Conservation (phyloP, 2,888 invertebrate genomes). For the Neria commutata region DNA sequence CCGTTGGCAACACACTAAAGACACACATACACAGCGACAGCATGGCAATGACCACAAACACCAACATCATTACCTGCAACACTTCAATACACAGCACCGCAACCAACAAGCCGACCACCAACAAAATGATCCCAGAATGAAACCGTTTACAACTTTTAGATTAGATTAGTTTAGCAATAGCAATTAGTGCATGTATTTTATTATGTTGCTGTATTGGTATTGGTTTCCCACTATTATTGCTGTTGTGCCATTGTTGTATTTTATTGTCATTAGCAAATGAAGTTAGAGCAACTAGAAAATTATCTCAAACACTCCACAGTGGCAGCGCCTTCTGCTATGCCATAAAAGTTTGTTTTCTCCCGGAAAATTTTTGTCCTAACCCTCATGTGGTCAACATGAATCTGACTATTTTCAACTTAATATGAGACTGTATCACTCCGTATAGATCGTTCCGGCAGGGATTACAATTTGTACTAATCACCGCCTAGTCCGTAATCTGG, state of each 20-base stretch:
- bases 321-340: no score
- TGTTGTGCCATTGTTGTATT: slow-evolving; percentile 33
- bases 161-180: slow-evolving; percentile 60
- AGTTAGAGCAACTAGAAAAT: slow-evolving; percentile 27
- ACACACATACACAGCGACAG: neutral
- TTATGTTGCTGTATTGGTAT: slow-evolving; percentile 23
- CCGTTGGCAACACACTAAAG: no score
- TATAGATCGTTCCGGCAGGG: no score
- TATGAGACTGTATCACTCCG: no score
- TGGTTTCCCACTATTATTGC: neutral
- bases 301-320: no score
- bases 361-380: no score
- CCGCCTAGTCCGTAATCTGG: no score
- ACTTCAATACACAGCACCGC: slow-evolving; percentile 1
- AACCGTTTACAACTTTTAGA: slow-evolving; percentile 55
- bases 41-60: neutral
- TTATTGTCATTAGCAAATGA: slow-evolving; percentile 50
- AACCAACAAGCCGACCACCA: slow-evolving; percentile 11
- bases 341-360: no score
- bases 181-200: slow-evolving; percentile 57
- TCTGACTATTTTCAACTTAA: no score
- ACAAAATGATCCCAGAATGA: slow-evolving; percentile 31
- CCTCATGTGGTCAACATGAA: no score
- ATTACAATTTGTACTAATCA: no score
- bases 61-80: neutral